A percentile compares a stretch with the other conserved stretches of the same genome.
phyloP scores from a whole-genome alignment of 2,888 invertebrate species.

The Aspidiotus destructor region DNA sequence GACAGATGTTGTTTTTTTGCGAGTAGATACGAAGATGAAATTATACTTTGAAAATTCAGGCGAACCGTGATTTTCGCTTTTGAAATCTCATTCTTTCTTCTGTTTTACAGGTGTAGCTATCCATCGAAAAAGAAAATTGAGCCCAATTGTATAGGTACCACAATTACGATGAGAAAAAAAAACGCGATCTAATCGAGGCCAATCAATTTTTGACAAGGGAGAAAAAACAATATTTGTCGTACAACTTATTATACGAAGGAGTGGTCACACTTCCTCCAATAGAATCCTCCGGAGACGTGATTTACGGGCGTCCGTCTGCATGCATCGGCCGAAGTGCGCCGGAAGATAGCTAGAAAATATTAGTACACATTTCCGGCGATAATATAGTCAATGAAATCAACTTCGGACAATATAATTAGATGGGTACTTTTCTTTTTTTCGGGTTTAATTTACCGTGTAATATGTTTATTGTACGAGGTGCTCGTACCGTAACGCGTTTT shows the following conservation, averaged over 20 bases:
- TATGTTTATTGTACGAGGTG: conserved; percentile 4
- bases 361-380: neutral
- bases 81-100: too few species aligned
- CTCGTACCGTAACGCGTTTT: neutral
- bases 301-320: conserved; percentile 1
- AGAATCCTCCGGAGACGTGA: neutral
- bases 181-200: too few species aligned
- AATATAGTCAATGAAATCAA: neutral
- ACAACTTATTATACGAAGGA: neutral
- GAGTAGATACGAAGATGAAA: too few species aligned
- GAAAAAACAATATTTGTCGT: neutral
- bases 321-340: neutral
- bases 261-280: neutral
- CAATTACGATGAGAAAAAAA: too few species aligned
- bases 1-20: too few species aligned
- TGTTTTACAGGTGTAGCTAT: too few species aligned
- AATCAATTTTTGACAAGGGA: too few species aligned
- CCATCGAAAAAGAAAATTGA: too few species aligned
- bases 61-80: too few species aligned
- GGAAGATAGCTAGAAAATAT: neutral
- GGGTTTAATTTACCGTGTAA: conserved; percentile 4
- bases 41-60: too few species aligned
- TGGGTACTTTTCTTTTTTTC: neutral
- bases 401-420: conserved; percentile 2
- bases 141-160: too few species aligned